A percentile compares a stretch with the other conserved stretches of the same genome.
Evolutionary conservation across 37 sponge, comb jelly and placozoan genomes (phyloP).

Genomic region (Oscarella lobularis): DNA sequence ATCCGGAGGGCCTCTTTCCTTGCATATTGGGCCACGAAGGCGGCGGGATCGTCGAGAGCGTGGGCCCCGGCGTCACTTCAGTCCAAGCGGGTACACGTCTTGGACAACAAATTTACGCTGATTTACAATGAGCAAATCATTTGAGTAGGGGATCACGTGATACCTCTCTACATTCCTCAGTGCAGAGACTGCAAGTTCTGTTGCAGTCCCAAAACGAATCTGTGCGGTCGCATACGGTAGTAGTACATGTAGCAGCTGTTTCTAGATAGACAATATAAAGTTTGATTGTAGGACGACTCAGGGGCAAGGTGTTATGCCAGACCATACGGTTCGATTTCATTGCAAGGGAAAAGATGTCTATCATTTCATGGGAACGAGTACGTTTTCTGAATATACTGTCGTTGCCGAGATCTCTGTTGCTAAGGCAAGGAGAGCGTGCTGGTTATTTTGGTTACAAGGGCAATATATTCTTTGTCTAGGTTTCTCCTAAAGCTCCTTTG

Average conservation of each 20-base stretch:
- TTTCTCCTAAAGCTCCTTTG: conserved; percentile 55
- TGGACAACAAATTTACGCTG: too few relatives aligned
- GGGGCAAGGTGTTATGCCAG: conserved; percentile 91
- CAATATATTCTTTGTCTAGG: conserved; percentile 13
- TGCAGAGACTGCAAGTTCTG: conserved; percentile 91
- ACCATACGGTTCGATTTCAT: conserved; percentile 64
- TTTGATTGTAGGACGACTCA: conserved; percentile 38
- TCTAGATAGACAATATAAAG: background rate
- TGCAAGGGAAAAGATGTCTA: conserved; percentile 62
- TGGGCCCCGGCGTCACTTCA: conserved; percentile 81
- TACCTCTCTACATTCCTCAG: conserved; percentile 94
- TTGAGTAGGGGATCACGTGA: conserved; percentile 77
- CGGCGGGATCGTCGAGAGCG: conserved; percentile 87
- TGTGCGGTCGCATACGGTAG: conserved; percentile 80
- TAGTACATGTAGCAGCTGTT: too few relatives aligned
- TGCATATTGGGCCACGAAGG: conserved; percentile 89
- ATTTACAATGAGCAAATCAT: too few relatives aligned
- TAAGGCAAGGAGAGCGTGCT: conserved; percentile 27
- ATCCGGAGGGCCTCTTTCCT: conserved; percentile 79
- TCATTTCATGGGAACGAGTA: conserved; percentile 94
- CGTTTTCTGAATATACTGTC: conserved; percentile 93
- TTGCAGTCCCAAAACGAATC: conserved; percentile 71
- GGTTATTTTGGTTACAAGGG: background rate
- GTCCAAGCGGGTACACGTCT: conserved; percentile 59
- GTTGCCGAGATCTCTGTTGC: conserved; percentile 84